Conservation (phyloP, 2,797 vertebrate species). For the Varecia variegata region DNA sequence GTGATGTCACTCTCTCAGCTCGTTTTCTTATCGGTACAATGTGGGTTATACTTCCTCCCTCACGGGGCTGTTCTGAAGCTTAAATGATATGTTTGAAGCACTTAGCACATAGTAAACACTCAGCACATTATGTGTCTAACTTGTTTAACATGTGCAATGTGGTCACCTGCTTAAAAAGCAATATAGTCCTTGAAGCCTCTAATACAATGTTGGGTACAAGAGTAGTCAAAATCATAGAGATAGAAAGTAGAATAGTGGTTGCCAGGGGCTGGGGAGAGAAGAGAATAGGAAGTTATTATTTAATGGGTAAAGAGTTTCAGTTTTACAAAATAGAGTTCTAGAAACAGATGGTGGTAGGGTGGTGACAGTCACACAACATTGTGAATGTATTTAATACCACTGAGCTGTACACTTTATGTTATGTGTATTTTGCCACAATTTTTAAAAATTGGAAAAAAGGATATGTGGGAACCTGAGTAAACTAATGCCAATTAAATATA, state of each 20-base stretch:
- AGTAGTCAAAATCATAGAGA: not conserved
- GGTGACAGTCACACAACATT: not conserved
- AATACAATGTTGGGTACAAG: fast-evolving
- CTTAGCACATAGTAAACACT: not conserved
- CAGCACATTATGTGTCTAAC: not conserved
- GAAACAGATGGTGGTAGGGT: not conserved
- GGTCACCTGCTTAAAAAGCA: not conserved
- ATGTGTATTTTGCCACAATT: not conserved
- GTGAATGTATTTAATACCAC: not conserved
- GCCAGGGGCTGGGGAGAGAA: not conserved
- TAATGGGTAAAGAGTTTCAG: not conserved
- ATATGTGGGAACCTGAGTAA: not conserved
- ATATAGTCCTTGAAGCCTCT: not conserved
- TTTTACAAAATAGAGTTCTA: not conserved
- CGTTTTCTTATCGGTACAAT: not conserved
- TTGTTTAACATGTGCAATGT: not conserved
- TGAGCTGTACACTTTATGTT: not conserved
- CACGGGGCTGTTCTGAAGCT: not conserved
- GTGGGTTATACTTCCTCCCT: not conserved
- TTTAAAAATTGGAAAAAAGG: not conserved
- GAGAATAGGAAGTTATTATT: not conserved
- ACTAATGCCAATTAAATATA: not conserved
- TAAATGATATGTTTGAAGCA: not conserved
- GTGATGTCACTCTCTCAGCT: not conserved
- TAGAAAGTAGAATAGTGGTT: not conserved